phyloP scores from a whole-genome alignment of 2,113 vertebrate species.

The Hoplias malabaricus region DNA sequence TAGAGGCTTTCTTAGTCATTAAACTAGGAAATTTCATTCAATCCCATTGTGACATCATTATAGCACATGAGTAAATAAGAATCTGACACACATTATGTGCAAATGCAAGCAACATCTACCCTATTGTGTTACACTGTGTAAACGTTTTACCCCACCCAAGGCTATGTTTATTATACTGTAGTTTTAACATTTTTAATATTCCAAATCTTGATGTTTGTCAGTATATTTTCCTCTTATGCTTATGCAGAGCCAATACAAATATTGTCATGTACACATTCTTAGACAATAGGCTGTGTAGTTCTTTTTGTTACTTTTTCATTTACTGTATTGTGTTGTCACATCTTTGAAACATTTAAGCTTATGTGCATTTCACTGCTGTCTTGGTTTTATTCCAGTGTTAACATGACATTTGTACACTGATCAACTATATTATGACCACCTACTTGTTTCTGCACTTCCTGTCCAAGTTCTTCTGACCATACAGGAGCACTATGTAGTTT shows the following conservation, averaged over 20 bases:
- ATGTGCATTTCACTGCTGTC: neutral
- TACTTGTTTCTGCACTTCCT: too few species aligned
- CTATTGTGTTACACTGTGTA: neutral
- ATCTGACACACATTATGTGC: too few species aligned
- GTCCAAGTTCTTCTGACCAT: too few species aligned
- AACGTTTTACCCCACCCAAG: neutral
- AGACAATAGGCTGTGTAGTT: neutral
- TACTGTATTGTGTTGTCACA: conserved; percentile 8
- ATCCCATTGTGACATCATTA: too few species aligned
- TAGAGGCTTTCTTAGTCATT: too few species aligned
- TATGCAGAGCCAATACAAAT: conserved; percentile 7
- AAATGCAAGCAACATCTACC: neutral
- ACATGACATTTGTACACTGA: too few species aligned
- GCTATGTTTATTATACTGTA: neutral
- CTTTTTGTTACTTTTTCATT: neutral
- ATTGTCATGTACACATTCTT: neutral
- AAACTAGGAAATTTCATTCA: too few species aligned
- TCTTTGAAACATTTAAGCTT: conserved; percentile 20
- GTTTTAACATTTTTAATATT: conserved; percentile 9
- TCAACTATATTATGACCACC: too few species aligned
- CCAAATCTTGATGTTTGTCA: neutral
- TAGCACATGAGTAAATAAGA: too few species aligned
- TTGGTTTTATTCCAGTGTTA: neutral
- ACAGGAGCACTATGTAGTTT: too few species aligned
- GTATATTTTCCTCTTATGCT: neutral